These are phyloP conservation scores for Stercorarius parasiticus DNA, from an alignment of 2,113 vertebrate genomes.

Conservation along the genomic window DNA sequence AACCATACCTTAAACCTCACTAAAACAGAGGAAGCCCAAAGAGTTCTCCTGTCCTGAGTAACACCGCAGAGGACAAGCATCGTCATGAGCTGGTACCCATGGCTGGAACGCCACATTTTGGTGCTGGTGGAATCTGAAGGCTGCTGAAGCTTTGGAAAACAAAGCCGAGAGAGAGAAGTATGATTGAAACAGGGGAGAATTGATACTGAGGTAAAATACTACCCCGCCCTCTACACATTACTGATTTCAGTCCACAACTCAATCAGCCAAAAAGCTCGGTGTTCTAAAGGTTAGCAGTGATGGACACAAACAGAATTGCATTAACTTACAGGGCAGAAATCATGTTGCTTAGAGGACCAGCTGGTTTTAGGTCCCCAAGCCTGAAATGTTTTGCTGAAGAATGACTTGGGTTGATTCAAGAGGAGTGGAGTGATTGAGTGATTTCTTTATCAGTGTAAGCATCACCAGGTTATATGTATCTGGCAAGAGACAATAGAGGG, in stretches of 20 bases:
- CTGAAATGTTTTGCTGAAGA: neutral
- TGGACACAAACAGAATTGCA: neutral
- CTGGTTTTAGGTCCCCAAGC: neutral
- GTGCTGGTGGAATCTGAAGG: neutral
- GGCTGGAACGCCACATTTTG: neutral
- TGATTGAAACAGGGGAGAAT: neutral
- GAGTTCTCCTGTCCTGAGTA: neutral
- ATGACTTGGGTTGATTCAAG: neutral
- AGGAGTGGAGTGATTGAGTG: neutral
- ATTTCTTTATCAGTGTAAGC: neutral
- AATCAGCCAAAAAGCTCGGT: neutral
- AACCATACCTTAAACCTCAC: neutral
- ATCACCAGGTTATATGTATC: neutral
- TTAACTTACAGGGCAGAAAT: neutral
- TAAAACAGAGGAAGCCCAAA: neutral
- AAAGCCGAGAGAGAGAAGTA: neutral
- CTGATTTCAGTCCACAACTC: neutral
- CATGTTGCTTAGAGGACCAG: neutral
- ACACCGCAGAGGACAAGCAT: neutral
- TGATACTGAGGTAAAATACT: neutral
- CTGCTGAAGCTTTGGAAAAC: neutral
- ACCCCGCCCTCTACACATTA: neutral
- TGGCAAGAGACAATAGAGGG: neutral
- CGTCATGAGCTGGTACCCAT: neutral
- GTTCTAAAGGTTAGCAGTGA: neutral